phyloP scores from a whole-genome alignment of 2,113 vertebrate species.

The Poeciliopsis turrubarensis region DNA sequence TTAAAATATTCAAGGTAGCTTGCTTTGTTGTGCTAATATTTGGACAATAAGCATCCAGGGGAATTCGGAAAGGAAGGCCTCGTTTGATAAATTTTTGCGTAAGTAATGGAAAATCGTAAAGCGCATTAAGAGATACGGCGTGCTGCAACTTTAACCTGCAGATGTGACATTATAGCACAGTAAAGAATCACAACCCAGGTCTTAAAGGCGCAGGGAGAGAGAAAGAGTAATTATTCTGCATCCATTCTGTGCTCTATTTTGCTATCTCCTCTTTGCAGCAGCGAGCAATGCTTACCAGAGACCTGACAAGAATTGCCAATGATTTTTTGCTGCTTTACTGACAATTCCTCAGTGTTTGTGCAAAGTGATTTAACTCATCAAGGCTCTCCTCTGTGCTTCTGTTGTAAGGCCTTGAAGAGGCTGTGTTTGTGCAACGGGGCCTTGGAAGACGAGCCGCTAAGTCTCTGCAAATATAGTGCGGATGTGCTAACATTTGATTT shows the following conservation, averaged over 20 bases:
- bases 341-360: conserved; percentile 80
- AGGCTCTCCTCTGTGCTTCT: conserved; percentile 76
- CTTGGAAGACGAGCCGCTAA: conserved; percentile 68
- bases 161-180: conserved; percentile 26
- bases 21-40: conserved; percentile 57
- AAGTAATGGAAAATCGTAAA: conserved; percentile 6
- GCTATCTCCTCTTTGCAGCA: conserved; percentile 80
- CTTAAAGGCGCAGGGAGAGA: conserved; percentile 49
- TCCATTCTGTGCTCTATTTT: conserved; percentile 71
- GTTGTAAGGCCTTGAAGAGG: conserved; percentile 73
- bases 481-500: conserved; percentile 64
- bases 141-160: conserved; percentile 44
- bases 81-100: conserved; percentile 1
- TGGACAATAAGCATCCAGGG: conserved; percentile 36
- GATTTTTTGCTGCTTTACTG: conserved; percentile 70
- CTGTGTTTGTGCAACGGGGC: conserved; percentile 70
- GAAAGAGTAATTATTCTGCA: conserved; percentile 76
- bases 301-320: conserved; percentile 82
- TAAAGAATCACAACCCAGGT: conserved; percentile 31
- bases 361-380: conserved; percentile 77
- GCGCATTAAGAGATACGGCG: not conserved
- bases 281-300: conserved; percentile 70
- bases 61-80: conserved; percentile 22
- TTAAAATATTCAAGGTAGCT: conserved; percentile 62
- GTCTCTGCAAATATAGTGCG: conserved; percentile 52